Evolutionary conservation across 2,113 vertebrate genomes (phyloP).

Genomic region (Rhodinocichla rosea): DNA sequence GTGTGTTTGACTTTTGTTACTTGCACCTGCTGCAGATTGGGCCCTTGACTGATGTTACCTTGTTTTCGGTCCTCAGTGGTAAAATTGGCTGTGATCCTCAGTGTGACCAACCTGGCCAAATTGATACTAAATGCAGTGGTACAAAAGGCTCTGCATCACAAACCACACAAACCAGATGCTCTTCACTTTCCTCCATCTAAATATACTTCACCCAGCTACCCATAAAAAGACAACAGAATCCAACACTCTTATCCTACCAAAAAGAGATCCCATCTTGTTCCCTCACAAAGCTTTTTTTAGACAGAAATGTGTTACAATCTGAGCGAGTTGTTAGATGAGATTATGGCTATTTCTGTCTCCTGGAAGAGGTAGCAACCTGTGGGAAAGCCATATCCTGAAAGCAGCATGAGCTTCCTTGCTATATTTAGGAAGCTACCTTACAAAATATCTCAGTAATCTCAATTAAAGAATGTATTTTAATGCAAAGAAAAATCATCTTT

Average conservation of each 20-base stretch:
- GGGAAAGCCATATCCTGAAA: neutral
- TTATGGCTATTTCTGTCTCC: neutral
- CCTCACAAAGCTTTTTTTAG: neutral
- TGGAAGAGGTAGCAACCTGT: neutral
- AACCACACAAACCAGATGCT: neutral
- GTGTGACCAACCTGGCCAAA: neutral
- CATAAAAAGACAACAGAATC: neutral
- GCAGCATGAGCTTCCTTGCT: neutral
- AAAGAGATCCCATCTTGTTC: neutral
- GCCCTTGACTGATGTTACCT: neutral
- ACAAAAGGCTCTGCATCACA: neutral
- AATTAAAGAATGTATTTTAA: neutral
- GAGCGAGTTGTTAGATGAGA: neutral
- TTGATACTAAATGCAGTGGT: neutral
- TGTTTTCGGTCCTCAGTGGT: neutral
- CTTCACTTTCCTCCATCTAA: neutral
- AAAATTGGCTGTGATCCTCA: neutral
- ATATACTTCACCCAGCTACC: neutral
- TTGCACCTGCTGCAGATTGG: neutral
- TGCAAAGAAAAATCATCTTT: neutral
- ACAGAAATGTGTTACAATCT: neutral
- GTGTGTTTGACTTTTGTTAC: neutral
- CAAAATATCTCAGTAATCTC: neutral
- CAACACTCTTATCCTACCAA: neutral
- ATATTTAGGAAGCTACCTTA: neutral